Evolutionary conservation across 2,113 vertebrate species (phyloP).

Genomic region (Columbina picui): DNA sequence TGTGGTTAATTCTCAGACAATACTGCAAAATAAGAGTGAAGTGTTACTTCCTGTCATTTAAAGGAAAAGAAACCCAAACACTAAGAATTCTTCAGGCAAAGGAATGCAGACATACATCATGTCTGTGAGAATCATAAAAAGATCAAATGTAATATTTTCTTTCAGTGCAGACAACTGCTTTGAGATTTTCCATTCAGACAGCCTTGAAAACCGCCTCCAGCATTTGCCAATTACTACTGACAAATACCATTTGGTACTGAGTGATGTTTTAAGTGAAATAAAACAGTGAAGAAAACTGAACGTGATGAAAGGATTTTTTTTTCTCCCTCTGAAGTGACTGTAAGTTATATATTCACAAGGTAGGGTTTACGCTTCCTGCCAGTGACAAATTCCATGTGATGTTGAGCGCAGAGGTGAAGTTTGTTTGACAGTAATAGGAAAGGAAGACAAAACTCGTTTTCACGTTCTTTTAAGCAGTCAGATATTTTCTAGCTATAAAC

Average conservation of each 20-base stretch:
- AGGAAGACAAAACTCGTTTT: slow-evolving; percentile 65
- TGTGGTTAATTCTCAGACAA: slow-evolving; percentile 60
- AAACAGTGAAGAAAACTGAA: slow-evolving; percentile 66
- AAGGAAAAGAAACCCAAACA: slow-evolving; percentile 60
- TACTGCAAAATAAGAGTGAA: slow-evolving; percentile 52
- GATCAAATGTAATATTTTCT: slow-evolving; percentile 81
- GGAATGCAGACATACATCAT: slow-evolving; percentile 77
- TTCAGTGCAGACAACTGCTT: slow-evolving; percentile 72
- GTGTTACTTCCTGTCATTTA: slow-evolving; percentile 64
- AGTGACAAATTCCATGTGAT: slow-evolving; percentile 54
- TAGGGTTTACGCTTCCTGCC: slow-evolving; percentile 63
- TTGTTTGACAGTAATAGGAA: slow-evolving; percentile 64
- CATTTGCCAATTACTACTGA: slow-evolving; percentile 74
- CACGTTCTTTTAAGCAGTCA: slow-evolving; percentile 49
- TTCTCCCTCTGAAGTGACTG: slow-evolving; percentile 69
- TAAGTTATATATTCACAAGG: slow-evolving; percentile 56
- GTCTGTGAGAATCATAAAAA: slow-evolving; percentile 75
- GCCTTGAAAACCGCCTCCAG: slow-evolving; percentile 73
- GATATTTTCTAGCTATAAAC: slow-evolving; percentile 54
- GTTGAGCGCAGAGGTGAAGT: slow-evolving; percentile 46
- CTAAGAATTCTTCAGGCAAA: slow-evolving; percentile 59
- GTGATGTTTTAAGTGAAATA: slow-evolving; percentile 75
- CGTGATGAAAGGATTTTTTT: slow-evolving; percentile 76
- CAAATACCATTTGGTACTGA: slow-evolving; percentile 78
- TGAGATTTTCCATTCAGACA: slow-evolving; percentile 74